Evolutionary conservation across 2,113 vertebrate species (phyloP).

Genomic region (Aramus guarauna): DNA sequence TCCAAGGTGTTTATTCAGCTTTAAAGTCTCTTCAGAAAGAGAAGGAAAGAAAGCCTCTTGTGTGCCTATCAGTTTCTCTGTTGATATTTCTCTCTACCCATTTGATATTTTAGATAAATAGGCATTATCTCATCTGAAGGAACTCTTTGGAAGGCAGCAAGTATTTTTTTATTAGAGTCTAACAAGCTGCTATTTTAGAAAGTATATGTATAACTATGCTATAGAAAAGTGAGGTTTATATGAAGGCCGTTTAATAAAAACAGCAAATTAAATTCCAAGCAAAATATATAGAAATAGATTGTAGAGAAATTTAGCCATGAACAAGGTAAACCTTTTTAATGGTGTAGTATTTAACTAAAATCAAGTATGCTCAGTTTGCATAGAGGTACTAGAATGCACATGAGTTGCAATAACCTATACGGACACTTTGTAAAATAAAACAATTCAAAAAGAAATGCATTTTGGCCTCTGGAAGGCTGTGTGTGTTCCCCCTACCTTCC

Average conservation of each 20-base stretch:
- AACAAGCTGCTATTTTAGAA: conserved; percentile 32
- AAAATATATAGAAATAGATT: not conserved
- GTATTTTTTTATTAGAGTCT: not conserved
- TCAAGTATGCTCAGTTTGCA: not conserved
- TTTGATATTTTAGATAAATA: conserved; percentile 64
- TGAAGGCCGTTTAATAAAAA: not conserved
- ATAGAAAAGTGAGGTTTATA: not conserved
- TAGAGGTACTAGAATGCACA: not conserved
- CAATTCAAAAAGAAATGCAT: not conserved
- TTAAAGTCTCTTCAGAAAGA: conserved; percentile 53
- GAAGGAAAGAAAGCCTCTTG: conserved; percentile 26
- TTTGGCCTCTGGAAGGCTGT: not conserved
- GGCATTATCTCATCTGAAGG: conserved; percentile 38
- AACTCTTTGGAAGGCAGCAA: not conserved
- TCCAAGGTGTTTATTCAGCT: conserved; percentile 65
- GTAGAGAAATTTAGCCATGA: not conserved
- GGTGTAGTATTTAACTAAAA: not conserved
- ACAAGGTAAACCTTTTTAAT: not conserved
- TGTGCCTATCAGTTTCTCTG: conserved; percentile 35
- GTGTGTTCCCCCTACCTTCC: not conserved
- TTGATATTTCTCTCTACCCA: not conserved
- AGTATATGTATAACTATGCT: not conserved
- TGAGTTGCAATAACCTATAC: fast-evolving
- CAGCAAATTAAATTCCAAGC: conserved; percentile 19
- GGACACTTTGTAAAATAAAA: not conserved